A percentile compares a stretch with the other conserved stretches of the same genome.
phyloP scores from a whole-genome alignment of 2,888 invertebrate species.

The Oscheius sp. region DNA sequence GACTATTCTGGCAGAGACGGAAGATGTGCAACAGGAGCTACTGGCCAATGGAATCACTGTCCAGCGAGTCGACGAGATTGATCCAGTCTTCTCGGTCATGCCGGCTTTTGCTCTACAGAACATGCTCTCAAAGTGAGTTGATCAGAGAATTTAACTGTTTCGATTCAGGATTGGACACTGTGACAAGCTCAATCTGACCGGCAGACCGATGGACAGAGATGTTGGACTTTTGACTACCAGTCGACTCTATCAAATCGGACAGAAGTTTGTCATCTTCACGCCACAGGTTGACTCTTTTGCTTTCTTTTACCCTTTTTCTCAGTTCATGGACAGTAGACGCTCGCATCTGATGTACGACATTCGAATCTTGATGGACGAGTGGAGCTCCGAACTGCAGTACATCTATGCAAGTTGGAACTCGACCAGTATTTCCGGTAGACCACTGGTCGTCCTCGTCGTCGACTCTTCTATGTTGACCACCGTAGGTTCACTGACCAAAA shows the following conservation, averaged over 20 bases:
- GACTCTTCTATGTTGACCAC: slow-evolving; percentile 80
- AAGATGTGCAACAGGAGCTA: slow-evolving; percentile 88
- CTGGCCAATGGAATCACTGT: slow-evolving; percentile 87
- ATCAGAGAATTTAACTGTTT: not conserved
- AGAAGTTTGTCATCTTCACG: slow-evolving; percentile 96
- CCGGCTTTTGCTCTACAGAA: slow-evolving; percentile 95
- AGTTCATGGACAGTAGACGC: slow-evolving; percentile 96
- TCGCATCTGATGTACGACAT: slow-evolving; percentile 99
- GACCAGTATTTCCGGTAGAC: slow-evolving; percentile 94
- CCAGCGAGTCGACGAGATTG: slow-evolving; percentile 91
- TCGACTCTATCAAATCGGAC: slow-evolving; percentile 93
- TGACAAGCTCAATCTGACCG: slow-evolving; percentile 91
- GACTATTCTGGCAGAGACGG: slow-evolving; percentile 94
- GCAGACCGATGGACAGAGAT: slow-evolving; percentile 88
- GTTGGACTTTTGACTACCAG: slow-evolving; percentile 97
- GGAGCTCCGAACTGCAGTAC: slow-evolving; percentile 70
- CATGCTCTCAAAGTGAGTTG: slow-evolving; percentile 86
- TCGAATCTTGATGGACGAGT: slow-evolving; percentile 90
- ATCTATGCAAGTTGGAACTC: slow-evolving; percentile 93
- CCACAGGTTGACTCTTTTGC: slow-evolving; percentile 84
- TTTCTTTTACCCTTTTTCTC: slow-evolving; percentile 60
- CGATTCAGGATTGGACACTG: slow-evolving; percentile 78
- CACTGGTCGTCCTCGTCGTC: slow-evolving; percentile 87
- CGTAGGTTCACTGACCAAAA: slow-evolving; percentile 28
- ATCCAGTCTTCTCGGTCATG: slow-evolving; percentile 89